These are phyloP conservation scores for Amphiprion ocellaris DNA, from an alignment of 2,113 vertebrate species.

Conservation along the genomic window DNA sequence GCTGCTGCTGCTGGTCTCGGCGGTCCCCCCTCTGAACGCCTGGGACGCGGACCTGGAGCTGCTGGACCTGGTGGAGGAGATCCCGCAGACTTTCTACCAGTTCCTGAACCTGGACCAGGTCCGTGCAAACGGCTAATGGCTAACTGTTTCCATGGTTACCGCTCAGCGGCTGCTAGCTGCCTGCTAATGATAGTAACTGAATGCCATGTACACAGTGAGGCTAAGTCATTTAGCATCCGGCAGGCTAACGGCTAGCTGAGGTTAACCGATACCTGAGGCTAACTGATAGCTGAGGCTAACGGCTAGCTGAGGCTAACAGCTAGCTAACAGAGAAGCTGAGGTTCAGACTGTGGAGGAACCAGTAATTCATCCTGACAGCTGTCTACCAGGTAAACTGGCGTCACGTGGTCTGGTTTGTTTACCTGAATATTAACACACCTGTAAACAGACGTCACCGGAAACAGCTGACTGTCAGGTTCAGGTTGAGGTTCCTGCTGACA, in stretches of 20 bases:
- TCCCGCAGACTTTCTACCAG: conserved; percentile 92
- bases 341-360: no score
- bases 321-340: no score
- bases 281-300: neutral
- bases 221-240: conserved; percentile 19
- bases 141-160: conserved; percentile 58
- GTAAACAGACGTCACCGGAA: no score
- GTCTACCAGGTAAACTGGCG: no score
- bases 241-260: neutral
- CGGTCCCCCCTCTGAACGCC: conserved; percentile 38
- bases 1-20: conserved; percentile 28
- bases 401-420: no score
- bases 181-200: neutral
- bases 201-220: neutral
- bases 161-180: neutral
- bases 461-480: no score
- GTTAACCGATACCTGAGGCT: no score
- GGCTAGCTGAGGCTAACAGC: no score
- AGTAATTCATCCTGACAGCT: no score
- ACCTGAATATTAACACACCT: no score
- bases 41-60: conserved; percentile 96
- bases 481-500: no score
- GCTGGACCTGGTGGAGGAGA: conserved; percentile 96
- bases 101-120: conserved; percentile 94
- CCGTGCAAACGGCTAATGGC: conserved; percentile 13